Evolutionary conservation across 1,140 invertebrate genomes (phyloP).

Genomic region (Hestina assimilis): DNA sequence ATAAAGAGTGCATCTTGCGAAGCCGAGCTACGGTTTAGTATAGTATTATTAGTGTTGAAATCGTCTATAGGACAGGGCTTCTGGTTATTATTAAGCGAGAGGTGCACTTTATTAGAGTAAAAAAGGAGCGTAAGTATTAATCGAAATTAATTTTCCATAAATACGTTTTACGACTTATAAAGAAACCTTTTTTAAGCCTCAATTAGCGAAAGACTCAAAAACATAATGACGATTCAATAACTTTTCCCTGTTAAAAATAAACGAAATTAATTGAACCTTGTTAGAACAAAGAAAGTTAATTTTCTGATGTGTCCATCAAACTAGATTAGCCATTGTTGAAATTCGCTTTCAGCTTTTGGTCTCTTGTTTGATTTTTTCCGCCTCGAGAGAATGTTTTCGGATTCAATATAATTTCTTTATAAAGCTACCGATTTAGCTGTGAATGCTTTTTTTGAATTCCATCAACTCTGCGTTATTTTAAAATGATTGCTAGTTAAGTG

Average conservation of each 20-base stretch:
- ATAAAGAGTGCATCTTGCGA: too few relatives aligned
- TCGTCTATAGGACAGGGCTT: too few relatives aligned
- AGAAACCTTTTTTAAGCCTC: constrained; percentile 14
- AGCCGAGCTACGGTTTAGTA: too few relatives aligned
- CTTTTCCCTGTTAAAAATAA: constrained; percentile 14
- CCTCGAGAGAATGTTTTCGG: constrained; percentile 6
- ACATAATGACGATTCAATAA: constrained; percentile 12
- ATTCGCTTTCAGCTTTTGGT: constrained; percentile 22
- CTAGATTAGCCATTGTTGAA: constrained; percentile 27
- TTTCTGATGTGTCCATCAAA: constrained; percentile 32
- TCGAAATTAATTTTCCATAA: too few relatives aligned
- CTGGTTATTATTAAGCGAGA: too few relatives aligned
- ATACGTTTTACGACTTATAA: too few relatives aligned
- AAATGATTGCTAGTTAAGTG: neutral
- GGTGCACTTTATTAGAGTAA: too few relatives aligned
- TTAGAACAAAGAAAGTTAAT: constrained; percentile 34
- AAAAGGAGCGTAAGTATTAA: too few relatives aligned
- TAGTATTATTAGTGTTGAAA: too few relatives aligned
- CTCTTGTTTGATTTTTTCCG: constrained; percentile 5
- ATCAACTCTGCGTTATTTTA: neutral
- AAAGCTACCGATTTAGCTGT: neutral
- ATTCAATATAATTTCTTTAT: constrained; percentile 1
- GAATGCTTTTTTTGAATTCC: neutral
- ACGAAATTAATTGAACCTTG: constrained; percentile 33
- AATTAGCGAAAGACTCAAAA: constrained; percentile 7